Percentiles rank a stretch among this genome's conserved stretches.
phyloP scores from a whole-genome alignment of 2,888 invertebrate genomes.

The Strigamia crassipes region DNA sequence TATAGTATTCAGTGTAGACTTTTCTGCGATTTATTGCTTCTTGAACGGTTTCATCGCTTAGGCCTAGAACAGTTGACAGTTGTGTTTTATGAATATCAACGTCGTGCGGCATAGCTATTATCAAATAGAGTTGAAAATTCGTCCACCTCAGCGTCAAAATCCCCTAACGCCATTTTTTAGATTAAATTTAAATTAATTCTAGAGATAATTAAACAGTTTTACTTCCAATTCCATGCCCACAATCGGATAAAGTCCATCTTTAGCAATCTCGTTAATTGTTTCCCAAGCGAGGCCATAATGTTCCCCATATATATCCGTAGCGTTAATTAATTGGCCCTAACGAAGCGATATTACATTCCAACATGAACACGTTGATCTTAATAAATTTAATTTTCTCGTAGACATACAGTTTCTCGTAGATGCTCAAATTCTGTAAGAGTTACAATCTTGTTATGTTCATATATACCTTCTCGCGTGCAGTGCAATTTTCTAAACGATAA shows the following conservation, averaged over 20 bases:
- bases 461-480: background rate
- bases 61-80: background rate
- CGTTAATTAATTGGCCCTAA: background rate
- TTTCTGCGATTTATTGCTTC: background rate
- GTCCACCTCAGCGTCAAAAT: background rate
- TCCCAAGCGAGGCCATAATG: slow-evolving; percentile 31
- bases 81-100: slow-evolving; percentile 14
- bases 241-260: background rate
- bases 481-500: background rate
- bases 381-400: background rate
- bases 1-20: background rate
- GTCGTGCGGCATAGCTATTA: slow-evolving; percentile 1
- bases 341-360: background rate
- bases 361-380: background rate
- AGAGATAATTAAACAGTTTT: background rate
- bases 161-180: background rate
- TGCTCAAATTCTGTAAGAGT: background rate
- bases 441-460: too few species aligned
- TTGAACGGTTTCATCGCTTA: background rate
- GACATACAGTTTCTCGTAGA: background rate
- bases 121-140: background rate
- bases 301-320: background rate
- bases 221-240: slow-evolving; percentile 34
- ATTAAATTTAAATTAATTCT: background rate
- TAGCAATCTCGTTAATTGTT: background rate